These are phyloP conservation scores for Volucella inanis DNA, from an alignment of 2,888 invertebrate genomes.

Conservation along the genomic window DNA sequence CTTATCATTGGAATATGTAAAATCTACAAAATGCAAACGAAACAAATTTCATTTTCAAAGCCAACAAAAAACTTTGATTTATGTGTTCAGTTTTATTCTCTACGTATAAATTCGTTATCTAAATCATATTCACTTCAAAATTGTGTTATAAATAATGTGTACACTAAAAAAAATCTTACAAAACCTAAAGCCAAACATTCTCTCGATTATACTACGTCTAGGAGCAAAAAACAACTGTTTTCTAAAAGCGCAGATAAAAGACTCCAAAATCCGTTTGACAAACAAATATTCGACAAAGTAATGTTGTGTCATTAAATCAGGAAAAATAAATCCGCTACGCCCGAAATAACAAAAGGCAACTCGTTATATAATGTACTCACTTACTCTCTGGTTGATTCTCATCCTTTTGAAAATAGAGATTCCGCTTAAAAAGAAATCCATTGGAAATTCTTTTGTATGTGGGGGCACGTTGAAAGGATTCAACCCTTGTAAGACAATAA, in stretches of 20 bases:
- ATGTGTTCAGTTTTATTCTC: conserved; percentile 57
- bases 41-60: conserved; percentile 8
- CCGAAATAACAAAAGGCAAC: conserved; percentile 54
- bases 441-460: too few relatives aligned
- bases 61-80: conserved; percentile 55
- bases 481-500: too few relatives aligned
- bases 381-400: conserved; percentile 1
- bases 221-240: background rate
- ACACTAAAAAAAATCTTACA: conserved; percentile 20
- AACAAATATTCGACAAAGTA: conserved; percentile 58
- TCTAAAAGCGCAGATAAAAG: conserved; percentile 15
- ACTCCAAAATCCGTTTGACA: conserved; percentile 55
- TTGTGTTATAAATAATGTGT: conserved; percentile 48
- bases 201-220: conserved; percentile 3
- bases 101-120: conserved; percentile 55
- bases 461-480: too few relatives aligned
- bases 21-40: conserved; percentile 41
- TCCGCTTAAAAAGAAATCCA: background rate
- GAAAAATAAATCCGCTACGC: conserved; percentile 50
- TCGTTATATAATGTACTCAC: conserved; percentile 41
- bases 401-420: background rate
- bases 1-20: conserved; percentile 42
- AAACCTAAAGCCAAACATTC: conserved; percentile 38
- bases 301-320: conserved; percentile 65
- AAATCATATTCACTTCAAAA: conserved; percentile 60